Percentiles rank a stretch among this genome's conserved stretches.
These are phyloP conservation scores for Cryptoprocta ferox DNA, from an alignment of 2,797 vertebrate species.

Conservation along the genomic window DNA sequence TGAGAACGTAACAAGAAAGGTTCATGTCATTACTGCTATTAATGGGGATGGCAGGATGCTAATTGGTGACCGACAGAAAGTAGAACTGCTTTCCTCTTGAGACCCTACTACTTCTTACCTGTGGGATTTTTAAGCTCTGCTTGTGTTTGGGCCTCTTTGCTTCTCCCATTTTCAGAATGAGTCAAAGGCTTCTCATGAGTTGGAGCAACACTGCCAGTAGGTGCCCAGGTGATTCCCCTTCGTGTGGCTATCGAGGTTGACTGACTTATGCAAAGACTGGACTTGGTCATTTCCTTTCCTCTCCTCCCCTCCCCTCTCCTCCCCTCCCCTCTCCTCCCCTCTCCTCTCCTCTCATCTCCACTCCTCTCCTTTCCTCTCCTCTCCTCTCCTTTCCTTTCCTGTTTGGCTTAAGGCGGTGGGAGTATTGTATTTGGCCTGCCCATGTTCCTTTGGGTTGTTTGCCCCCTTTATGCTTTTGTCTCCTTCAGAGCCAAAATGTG, in stretches of 20 bases:
- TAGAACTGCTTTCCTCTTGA: no score
- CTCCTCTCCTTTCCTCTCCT: no score
- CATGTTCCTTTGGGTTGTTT: rapidly evolving
- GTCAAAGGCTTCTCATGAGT: background rate
- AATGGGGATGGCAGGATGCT: background rate
- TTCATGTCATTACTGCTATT: no score
- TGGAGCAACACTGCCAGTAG: background rate
- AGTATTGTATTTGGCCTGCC: background rate
- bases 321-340: no score
- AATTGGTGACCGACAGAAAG: background rate
- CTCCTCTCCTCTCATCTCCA: no score
- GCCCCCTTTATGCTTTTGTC: background rate
- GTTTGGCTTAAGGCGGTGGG: background rate
- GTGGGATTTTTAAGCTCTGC: background rate
- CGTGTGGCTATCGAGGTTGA: background rate
- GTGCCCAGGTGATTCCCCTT: background rate
- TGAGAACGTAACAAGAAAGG: background rate
- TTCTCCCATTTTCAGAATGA: background rate
- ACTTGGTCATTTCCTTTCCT: background rate
- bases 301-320: no score
- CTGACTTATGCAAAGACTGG: background rate
- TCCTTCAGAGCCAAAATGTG: background rate
- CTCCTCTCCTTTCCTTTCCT: background rate
- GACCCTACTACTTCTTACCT: background rate
- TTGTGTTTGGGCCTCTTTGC: background rate